These are phyloP conservation scores for Lates calcarifer DNA, from an alignment of 2,113 vertebrate genomes.

Conservation along the genomic window DNA sequence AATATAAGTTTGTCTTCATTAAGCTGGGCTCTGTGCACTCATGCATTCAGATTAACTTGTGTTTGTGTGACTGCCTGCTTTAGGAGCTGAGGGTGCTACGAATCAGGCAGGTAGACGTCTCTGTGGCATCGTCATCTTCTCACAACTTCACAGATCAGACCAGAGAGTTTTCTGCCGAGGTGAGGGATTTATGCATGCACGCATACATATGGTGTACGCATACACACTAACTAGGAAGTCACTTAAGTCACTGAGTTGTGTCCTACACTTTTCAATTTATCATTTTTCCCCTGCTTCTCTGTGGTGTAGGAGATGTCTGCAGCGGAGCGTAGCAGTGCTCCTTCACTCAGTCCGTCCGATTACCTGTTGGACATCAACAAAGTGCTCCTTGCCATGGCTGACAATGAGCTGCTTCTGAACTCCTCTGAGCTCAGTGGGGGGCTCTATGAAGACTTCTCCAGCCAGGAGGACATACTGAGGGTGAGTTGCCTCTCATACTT, in stretches of 20 bases:
- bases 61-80: conserved; percentile 18
- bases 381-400: conserved; percentile 90
- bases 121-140: conserved; percentile 71
- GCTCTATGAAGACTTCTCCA: conserved; percentile 91
- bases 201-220: neutral
- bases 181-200: conserved; percentile 24
- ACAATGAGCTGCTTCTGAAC: conserved; percentile 92
- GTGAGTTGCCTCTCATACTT: conserved; percentile 73
- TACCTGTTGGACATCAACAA: conserved; percentile 95
- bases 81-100: conserved; percentile 84
- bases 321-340: conserved; percentile 28
- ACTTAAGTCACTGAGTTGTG: neutral
- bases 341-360: conserved; percentile 83
- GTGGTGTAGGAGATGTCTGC: conserved; percentile 62
- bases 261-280: neutral
- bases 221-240: neutral
- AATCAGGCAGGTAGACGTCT: conserved; percentile 65
- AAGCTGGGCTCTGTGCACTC: neutral
- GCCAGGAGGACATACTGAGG: conserved; percentile 92
- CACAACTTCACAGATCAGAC: conserved; percentile 81
- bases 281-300: conserved; percentile 1
- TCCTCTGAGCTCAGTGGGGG: conserved; percentile 89
- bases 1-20: neutral
- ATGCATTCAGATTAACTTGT: neutral
- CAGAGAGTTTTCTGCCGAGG: conserved; percentile 50